Base-by-base conservation (phyloP, 2,888 invertebrate genomes). In the Serrognathus titanus region DNA sequence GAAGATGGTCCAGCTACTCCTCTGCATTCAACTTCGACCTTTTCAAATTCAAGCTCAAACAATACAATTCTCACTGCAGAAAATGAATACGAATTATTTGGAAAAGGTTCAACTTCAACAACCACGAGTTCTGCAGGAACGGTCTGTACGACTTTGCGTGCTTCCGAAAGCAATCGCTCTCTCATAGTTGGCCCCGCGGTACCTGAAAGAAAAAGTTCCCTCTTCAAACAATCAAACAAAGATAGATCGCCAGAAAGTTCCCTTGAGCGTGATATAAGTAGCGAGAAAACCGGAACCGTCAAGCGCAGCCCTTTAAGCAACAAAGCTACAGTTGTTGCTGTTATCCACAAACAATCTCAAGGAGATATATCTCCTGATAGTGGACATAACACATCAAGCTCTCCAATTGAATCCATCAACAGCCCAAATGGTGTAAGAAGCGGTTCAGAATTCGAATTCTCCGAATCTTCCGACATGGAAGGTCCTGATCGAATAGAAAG, bases 71-170 rank as follows among this genome's bases (percentile, higher is more conserved):
- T 86, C 38, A 84, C 87, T 12, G 89, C 90, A 1, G 94, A 94
- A 78, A 93, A 90, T 73, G 93, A 94, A 74, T 94, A 94, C 71
- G 94, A 94, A 77, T 78, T 94, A 38, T 94, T 92, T 73, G 94
- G 94, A n/a, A 88, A 90, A 77, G 94, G 94, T 2, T 92, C 92
- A 1, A 94, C 94, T 0, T 92, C 92, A 51, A 94, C 94, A 1
- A 94, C 94, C 0, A 92, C 93, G 0, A 93, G 93, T 71, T 93
- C 93, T 0, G 92, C 92, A 45, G 93, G 93, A 51, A 94, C 94
- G 0, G 92, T 94, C 13, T 93, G 92, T 70, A 93, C 92, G 0
- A 89, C 92, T 1, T 74, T 92, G 53, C 81, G 89, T 80, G 88
- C 89, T 8, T 83, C 85, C 39, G 83, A 83, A 55, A 86, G 86